Percentiles rank a stretch among this genome's conserved stretches.
These are phyloP conservation scores for Pontoporia blainvillei DNA, from an alignment of 2,113 vertebrate genomes.

Conservation along the genomic window DNA sequence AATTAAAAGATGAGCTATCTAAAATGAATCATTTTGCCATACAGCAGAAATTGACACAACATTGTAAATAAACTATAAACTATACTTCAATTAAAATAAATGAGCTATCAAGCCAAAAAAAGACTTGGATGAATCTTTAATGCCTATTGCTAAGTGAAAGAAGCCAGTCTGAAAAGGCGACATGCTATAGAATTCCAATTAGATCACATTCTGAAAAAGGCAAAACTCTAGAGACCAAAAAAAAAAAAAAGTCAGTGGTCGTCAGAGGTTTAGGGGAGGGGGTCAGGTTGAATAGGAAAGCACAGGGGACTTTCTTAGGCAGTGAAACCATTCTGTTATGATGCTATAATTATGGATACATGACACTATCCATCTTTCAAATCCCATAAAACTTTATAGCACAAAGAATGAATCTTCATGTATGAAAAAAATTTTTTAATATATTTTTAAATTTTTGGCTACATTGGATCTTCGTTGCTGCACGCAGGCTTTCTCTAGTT, in stretches of 20 bases:
- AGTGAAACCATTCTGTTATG: neutral
- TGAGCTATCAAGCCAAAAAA: neutral
- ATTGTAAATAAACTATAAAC: neutral
- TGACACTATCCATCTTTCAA: neutral
- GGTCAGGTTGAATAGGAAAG: neutral
- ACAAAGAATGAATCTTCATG: neutral
- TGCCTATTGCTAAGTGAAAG: neutral
- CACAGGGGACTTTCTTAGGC: neutral
- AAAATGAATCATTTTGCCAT: neutral
- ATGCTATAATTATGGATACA: neutral
- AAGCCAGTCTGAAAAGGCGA: neutral
- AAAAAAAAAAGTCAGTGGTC: neutral
- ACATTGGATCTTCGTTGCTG: no score
- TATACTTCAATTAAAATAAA: neutral
- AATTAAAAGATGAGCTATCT: neutral
- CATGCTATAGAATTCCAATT: neutral
- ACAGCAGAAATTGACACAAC: neutral
- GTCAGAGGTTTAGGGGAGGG: neutral
- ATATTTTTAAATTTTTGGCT: no score
- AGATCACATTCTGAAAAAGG: neutral
- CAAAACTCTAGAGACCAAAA: neutral
- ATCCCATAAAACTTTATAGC: neutral
- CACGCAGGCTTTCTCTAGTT: no score
- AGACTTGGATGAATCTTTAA: neutral
- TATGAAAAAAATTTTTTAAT: neutral